These are phyloP conservation scores for Bombus ignitus DNA, from an alignment of 1,140 invertebrate species.

Conservation along the genomic window DNA sequence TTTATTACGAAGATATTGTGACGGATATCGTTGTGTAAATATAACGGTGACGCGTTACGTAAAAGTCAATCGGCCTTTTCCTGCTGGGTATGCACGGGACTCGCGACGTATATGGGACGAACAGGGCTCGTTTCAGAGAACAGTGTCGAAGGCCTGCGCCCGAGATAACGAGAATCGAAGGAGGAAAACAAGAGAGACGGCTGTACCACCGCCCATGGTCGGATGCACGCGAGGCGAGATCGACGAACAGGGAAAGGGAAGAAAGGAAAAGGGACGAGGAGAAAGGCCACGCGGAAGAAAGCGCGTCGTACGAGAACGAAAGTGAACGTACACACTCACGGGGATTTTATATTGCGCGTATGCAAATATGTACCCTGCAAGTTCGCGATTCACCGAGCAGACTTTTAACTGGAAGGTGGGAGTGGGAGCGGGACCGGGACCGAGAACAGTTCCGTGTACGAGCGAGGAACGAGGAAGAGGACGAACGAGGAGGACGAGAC, in stretches of 20 bases:
- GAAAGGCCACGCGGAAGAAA: slow-evolving; percentile 33
- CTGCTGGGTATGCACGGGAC: not conserved
- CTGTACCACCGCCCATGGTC: not conserved
- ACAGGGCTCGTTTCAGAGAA: not conserved
- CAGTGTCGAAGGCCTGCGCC: slow-evolving; percentile 7
- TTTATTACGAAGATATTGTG: not conserved
- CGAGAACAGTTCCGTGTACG: not conserved
- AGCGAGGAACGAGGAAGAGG: slow-evolving; percentile 21
- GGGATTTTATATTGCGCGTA: not conserved
- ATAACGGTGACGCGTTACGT: slow-evolving; percentile 16
- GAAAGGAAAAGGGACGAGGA: not conserved
- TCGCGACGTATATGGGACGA: not conserved
- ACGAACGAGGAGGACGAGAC: not conserved
- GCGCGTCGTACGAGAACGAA: not conserved
- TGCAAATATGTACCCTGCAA: not conserved
- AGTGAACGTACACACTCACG: slow-evolving; percentile 1
- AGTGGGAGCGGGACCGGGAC: not conserved
- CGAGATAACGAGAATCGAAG: slow-evolving; percentile 45
- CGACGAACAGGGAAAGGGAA: not conserved
- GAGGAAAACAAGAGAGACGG: slow-evolving; percentile 10
- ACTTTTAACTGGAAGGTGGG: slow-evolving; percentile 15
- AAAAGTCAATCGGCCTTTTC: slow-evolving; percentile 6
- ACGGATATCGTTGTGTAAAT: not conserved
- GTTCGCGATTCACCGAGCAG: not conserved
- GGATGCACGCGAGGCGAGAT: not conserved